Evolutionary conservation across 2,888 invertebrate genomes (phyloP), one percentile per base, ranked within the genome.

Genomic region (Rapana venosa): DNA sequence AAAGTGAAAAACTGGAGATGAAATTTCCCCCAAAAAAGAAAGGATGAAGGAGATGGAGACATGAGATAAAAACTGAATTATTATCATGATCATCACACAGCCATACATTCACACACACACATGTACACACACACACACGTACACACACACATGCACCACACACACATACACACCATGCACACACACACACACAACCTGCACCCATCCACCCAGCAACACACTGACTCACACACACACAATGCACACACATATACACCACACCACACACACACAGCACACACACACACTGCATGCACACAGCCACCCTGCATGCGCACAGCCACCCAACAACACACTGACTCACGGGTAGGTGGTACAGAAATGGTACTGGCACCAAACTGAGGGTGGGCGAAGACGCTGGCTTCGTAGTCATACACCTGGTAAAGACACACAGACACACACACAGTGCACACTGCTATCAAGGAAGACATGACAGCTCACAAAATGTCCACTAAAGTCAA

Each of bases 391-490:
- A 90, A 56, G 47, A 91, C 77, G 32, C 90, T 88, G 32, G 93
- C 93, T 90, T 95, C 95, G 90, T 94, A 93, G 90, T 95, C 95
- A 93, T 95, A 95, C 20, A 95, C 93, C 94, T 95, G 92, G 15
- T 92, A 91, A 90, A 20, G 20, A 30, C 32, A 20, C 5, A 30
- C 32, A 58, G 87, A 30, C 81, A 61, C 79, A 61, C 81, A 89
- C 56, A 74, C 22, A 36, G 79, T 32, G 30, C 58, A 87, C 87
- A 61, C n/a, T 32, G 26, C 20, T 6, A 87, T 17, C 35, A 61
- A 20, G 20, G 58, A 58, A 61, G 26, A 86, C 6, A 87, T 83
- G 81, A 26, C n/a, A 58, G 15, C 58, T 58, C 58, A 13, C 58
- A 58, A 13, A 15, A 58, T 58, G 11, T n/a, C n/a, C n/a, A n/a